These are phyloP conservation scores for Xanthorhoe designata DNA, from an alignment of 2,888 invertebrate genomes.

Conservation along the genomic window DNA sequence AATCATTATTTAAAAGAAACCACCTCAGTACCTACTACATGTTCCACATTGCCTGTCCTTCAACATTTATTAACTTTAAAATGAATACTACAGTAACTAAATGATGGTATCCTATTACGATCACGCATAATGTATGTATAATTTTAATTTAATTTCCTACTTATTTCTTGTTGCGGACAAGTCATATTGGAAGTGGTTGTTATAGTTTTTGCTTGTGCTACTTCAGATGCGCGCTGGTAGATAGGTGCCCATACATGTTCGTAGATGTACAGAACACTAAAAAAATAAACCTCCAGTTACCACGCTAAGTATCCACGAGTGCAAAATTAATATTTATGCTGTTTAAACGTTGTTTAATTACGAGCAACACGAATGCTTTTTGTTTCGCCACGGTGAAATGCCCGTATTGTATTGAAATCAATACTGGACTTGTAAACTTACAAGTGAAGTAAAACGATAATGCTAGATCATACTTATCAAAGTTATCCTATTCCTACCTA, in stretches of 20 bases:
- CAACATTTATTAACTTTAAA: neutral
- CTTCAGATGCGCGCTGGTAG: neutral
- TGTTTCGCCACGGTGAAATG: constrained; percentile 46
- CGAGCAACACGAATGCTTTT: constrained; percentile 64
- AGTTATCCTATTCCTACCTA: too few species aligned
- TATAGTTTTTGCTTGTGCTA: constrained; percentile 13
- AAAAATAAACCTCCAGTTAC: constrained; percentile 60
- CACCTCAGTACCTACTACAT: too few species aligned
- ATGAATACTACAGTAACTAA: neutral
- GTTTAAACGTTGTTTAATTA: constrained; percentile 79
- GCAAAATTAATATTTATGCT: constrained; percentile 77
- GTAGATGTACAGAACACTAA: constrained; percentile 29
- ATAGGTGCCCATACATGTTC: constrained; percentile 5
- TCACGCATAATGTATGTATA: constrained; percentile 9
- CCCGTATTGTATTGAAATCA: constrained; percentile 42
- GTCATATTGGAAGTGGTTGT: constrained; percentile 14
- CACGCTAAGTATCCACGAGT: constrained; percentile 67
- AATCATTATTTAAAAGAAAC: neutral
- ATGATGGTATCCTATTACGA: constrained; percentile 17
- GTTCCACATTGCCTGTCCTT: neutral
- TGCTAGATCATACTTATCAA: neutral
- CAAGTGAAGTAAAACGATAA: constrained; percentile 22
- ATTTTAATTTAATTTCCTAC: constrained; percentile 14
- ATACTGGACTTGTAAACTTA: constrained; percentile 37
- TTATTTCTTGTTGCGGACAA: constrained; percentile 8